Base-by-base conservation (phyloP, 2,113 vertebrate genomes). In the Gnathochromis pfefferi region DNA sequence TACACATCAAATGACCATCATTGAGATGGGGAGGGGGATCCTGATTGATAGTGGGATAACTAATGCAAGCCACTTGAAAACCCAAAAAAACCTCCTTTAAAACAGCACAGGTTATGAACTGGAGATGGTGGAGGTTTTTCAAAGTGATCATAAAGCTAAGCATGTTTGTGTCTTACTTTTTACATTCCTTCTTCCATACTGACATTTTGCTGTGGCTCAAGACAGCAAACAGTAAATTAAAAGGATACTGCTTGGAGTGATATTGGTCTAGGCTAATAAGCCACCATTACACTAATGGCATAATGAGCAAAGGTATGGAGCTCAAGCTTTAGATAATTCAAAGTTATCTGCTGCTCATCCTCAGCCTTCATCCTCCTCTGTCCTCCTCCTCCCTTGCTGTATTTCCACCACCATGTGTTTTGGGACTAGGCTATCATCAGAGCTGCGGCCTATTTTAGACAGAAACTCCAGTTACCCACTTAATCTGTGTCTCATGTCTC, bases 381-480 rank as follows among this genome's bases (percentile, higher is more conserved):
- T 54, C 87, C 33, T 68, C 33, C 60, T 68, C 33, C 4, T 38
- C 68, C 63, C 31, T 63, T 60, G 80, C 80, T 86, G 80, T 45
- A 54, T 91, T 86, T 91, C 82, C 84, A 87, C 85, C 83, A 68
- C 83, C 54, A 3, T 92, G 92, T 93, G 92, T 93, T 94, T 88
- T 94, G 95, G 93, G 94, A 95, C 88, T 54, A 51, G 73, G 65
- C 91, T 92, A 80, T 92, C 91, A 93, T 89, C 82, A 85, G 88
- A 90, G 84, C 92, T 75, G 84, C 14, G 28, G 87, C 86, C 92
- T 92, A 93, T 92, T 95, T 96, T 91, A 93, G 91, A 93, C 65
- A 78, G 89, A 86, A 93, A 93, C 89, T 89, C 89, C 87, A 92
- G 82, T 93, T 93, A 93, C 89, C 92, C 89, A 92, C 85, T 91